Evolutionary conservation across 2,797 vertebrate genomes (phyloP), one percentile per base, ranked within the genome.

Genomic region (Tinamus major): DNA sequence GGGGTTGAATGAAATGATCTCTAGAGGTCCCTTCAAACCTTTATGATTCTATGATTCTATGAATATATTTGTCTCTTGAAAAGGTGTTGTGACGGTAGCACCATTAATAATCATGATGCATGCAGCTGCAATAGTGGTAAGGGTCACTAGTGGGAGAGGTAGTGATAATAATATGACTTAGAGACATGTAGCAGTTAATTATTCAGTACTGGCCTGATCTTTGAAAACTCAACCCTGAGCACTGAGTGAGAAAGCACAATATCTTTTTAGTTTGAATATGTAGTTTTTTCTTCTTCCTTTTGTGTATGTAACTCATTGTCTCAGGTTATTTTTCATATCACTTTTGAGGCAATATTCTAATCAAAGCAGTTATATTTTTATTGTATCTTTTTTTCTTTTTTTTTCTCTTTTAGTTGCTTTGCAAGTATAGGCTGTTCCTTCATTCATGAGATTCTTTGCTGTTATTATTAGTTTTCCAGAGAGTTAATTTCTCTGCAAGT

Each of bases 121-220:
- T 81, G 93, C 63, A 29, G 59, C 65, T 90, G 46, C 63, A 62
- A 9, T 33, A 84, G 44, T 39, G 49, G 31, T 74, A 27, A 81
- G 37, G 29, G 39, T 81, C 14, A 37, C 61, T 31, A 55, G 29
- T 55, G 53, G 17, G 29, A 31, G 31, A 31, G 53, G 53, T 31
- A 29, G 39, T 80, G 18, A 23, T 72, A 81, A 24, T 83, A 35
- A 65, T 81, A 31, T n/a, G 37, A 83, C 51, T 70, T 61, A 55
- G 41, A 83, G 55, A 62, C 15, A 39, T 80, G 18, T 89, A 91
- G 74, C 85, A 82, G 65, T 39, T 69, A 79, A 89, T 87, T 91
- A 65, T 55, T 87, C 44, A 85, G 24, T 92, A 83, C 71, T 96
- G 77, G 58, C 59, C 42, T 69, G 58, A 41, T 83, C 72, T 24